Base-by-base conservation (phyloP, 2,888 invertebrate genomes). In the Lamproptera curius region DNA sequence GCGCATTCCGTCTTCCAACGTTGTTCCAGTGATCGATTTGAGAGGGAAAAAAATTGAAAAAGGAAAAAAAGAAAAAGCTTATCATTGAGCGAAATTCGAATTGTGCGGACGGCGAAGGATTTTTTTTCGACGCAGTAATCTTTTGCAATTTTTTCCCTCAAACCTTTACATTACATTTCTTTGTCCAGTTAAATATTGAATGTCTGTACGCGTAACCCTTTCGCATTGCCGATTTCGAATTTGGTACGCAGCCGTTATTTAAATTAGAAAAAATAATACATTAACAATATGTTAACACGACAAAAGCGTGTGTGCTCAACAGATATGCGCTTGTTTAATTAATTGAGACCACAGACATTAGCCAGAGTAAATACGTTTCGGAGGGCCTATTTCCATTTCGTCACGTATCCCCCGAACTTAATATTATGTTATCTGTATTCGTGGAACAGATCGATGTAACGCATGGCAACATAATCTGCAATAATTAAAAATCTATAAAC, bases 1-100 rank as follows among this genome's bases (percentile, higher is more conserved):
- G 83, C 80, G 67, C 78, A 81, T 79, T 80, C 75, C 70, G 70
- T 71, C 74, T 77, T 74, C 72, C 70, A 76, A 76, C 71, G 73
- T 69, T 76, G 73, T 73, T 68, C 67, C 62, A 67, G 65, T 68
- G 65, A 64, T 77, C 75, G 70, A 55, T 46, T 69, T 72, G 3
- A 60, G 72, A 71, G 67, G 76, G 76, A 69, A 76, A 77, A 78
- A 76, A 76, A 74, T 20, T n/a, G n/a, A n/a, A n/a, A n/a, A n/a
- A n/a, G n/a, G n/a, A n/a, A n/a, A n/a, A n/a, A n/a, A 70, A 61
- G 73, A 70, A 69, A 69, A 73, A 67, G 43, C 39, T n/a, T n/a
- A n/a, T n/a, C 51, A 52, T 52, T 63, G 63, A 51, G 58, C 52
- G 61, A 55, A 60, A 59, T 67, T 39, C 39, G 43, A 49, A 49